Evolutionary conservation across 2,113 vertebrate species (phyloP).

Genomic region (Onychostruthus taczanowskii): DNA sequence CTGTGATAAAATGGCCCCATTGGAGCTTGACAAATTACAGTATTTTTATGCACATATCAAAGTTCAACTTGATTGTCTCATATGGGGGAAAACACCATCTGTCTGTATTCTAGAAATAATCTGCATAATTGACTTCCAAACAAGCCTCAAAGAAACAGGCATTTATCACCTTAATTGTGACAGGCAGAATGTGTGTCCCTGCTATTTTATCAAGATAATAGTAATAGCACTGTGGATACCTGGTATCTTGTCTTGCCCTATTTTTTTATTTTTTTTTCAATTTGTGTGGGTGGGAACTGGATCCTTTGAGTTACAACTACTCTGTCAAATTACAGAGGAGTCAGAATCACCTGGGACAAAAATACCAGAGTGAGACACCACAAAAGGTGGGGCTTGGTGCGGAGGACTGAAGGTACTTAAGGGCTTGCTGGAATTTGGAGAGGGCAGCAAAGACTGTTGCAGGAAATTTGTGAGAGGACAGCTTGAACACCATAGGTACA

Average conservation of each 20-base stretch:
- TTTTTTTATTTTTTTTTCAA: slow-evolving; percentile 3
- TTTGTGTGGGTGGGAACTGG: slow-evolving; percentile 1
- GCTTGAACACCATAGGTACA: fast-evolving
- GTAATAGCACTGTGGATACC: slow-evolving; percentile 49
- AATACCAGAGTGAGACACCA: background rate
- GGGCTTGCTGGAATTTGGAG: background rate
- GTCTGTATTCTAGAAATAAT: slow-evolving; percentile 81
- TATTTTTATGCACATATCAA: slow-evolving; percentile 73
- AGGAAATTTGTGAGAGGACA: background rate
- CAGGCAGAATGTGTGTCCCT: slow-evolving; percentile 67
- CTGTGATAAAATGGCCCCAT: slow-evolving; percentile 63
- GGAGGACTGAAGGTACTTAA: fast-evolving
- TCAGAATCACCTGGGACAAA: background rate
- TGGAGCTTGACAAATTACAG: slow-evolving; percentile 73
- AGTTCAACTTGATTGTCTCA: slow-evolving; percentile 78
- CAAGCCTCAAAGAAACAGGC: slow-evolving; percentile 73
- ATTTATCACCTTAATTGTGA: slow-evolving; percentile 81
- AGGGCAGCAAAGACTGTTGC: background rate
- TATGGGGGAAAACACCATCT: slow-evolving; percentile 77
- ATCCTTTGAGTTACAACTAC: background rate
- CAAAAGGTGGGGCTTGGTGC: background rate
- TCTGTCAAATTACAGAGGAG: background rate
- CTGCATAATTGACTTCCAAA: slow-evolving; percentile 83
- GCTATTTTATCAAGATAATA: slow-evolving; percentile 74
- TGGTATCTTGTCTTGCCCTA: slow-evolving; percentile 42